Conservation (phyloP, 2,888 invertebrate species). For the Dysmachus trigonus region DNA sequence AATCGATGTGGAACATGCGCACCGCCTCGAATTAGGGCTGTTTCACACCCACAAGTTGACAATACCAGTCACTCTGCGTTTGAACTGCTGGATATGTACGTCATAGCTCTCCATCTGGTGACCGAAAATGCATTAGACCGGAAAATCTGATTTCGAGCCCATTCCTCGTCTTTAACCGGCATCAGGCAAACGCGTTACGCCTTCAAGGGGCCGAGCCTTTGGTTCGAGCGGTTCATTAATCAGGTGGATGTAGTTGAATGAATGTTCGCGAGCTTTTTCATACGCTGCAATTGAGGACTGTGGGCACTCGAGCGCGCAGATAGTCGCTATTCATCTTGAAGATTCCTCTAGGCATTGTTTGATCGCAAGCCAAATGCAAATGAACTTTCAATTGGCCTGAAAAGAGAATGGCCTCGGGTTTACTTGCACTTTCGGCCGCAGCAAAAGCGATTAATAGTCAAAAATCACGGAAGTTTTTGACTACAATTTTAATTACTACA, state of each 20-base stretch:
- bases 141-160: constrained; percentile 9
- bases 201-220: not conserved
- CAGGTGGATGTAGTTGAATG: constrained; percentile 12
- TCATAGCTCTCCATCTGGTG: not conserved
- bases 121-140: constrained; percentile 7
- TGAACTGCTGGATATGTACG: not conserved
- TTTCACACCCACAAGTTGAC: not conserved
- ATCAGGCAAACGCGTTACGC: not conserved
- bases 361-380: not conserved
- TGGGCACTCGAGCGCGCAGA: not conserved
- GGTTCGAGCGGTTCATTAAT: not conserved
- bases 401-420: not conserved
- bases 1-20: constrained; percentile 29
- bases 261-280: not conserved
- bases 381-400: not conserved
- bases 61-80: not conserved
- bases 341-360: not conserved
- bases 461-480: not conserved
- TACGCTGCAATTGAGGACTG: not conserved
- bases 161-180: not conserved
- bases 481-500: not conserved
- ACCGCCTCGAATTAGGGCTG: not conserved
- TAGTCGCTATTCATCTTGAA: not conserved
- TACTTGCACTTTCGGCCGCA: not conserved
- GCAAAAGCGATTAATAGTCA: not conserved